Evolutionary conservation across 2,113 vertebrate species (phyloP), one percentile per base, ranked within the genome.

Genomic region (Azemiops feae): DNA sequence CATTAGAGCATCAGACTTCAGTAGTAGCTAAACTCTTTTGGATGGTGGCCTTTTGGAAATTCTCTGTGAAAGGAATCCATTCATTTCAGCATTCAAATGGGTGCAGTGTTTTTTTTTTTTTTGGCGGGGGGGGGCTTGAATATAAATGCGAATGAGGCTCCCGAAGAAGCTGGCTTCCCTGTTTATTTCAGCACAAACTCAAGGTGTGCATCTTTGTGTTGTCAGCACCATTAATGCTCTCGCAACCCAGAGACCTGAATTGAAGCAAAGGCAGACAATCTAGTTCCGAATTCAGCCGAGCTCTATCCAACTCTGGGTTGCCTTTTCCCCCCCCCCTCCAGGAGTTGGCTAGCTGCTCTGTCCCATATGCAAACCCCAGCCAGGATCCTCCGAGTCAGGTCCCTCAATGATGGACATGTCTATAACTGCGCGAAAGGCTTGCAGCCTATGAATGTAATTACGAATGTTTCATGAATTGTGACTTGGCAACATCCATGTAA

Each of bases 381-480:
- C 30, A 50, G 11, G 88, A 85, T 85, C 88, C 43, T 85, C 53
- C 58, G 92, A 88, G 54, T 22, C 7, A 20, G 27, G 22, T 52
- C 74, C 88, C 54, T 4, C n/a, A 18, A 47, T 39, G 45, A 64
- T 20, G 2, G 74, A 23, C 30, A 23, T 43, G 54, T 86, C 34
- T 90, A 9, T 43, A 60, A 60, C 88, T 93, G 54, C 60, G 88
- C 74, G 60, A 86, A 86, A 93, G 92, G 74, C 89, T 93, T 86
- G 92, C 88, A 52, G 92, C 74, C 88, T 86, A 93, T 95, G 94
- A 94, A 96, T 97, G 96, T 96, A 96, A 96, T 96, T 96, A 97
- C 96, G 93, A 18, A 85, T 95, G 88, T 97, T 93, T 97, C 97
- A 96, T 97, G 96, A 97, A 96, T 94, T 95, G 91, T 93, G 92